These are phyloP conservation scores for Andrena bucephala DNA, from an alignment of 2,888 invertebrate genomes.

Conservation along the genomic window DNA sequence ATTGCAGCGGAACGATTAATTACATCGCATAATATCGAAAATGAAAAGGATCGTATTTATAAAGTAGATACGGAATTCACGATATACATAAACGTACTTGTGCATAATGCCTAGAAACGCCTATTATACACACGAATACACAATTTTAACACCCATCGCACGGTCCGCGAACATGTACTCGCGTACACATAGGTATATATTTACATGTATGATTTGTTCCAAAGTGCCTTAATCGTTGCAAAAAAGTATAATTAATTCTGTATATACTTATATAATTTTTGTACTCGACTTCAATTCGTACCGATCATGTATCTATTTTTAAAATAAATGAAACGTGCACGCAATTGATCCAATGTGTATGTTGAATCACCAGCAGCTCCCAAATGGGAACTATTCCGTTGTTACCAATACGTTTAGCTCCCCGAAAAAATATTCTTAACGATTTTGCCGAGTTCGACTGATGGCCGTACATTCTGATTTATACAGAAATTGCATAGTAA, in stretches of 20 bases:
- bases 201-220: slow-evolving; percentile 79
- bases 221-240: slow-evolving; percentile 83
- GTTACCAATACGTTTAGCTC: slow-evolving; percentile 37
- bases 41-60: slow-evolving; percentile 37
- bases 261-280: slow-evolving; percentile 80
- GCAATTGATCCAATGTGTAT: slow-evolving; percentile 48
- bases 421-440: neutral
- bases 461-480: slow-evolving; percentile 11
- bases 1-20: slow-evolving; percentile 84
- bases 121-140: slow-evolving; percentile 54
- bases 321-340: slow-evolving; percentile 63
- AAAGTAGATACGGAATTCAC: slow-evolving; percentile 59
- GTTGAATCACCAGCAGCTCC: slow-evolving; percentile 49
- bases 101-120: slow-evolving; percentile 59
- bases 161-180: slow-evolving; percentile 35
- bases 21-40: slow-evolving; percentile 81
- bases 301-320: slow-evolving; percentile 70
- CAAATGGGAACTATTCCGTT: slow-evolving; percentile 34
- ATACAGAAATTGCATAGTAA: neutral
- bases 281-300: slow-evolving; percentile 72
- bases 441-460: slow-evolving; percentile 4
- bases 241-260: slow-evolving; percentile 73
- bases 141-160: slow-evolving; percentile 42
- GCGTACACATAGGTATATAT: slow-evolving; percentile 64
- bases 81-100: slow-evolving; percentile 64